phyloP scores from a whole-genome alignment of 2,888 invertebrate species.

The Phengaris alcon region DNA sequence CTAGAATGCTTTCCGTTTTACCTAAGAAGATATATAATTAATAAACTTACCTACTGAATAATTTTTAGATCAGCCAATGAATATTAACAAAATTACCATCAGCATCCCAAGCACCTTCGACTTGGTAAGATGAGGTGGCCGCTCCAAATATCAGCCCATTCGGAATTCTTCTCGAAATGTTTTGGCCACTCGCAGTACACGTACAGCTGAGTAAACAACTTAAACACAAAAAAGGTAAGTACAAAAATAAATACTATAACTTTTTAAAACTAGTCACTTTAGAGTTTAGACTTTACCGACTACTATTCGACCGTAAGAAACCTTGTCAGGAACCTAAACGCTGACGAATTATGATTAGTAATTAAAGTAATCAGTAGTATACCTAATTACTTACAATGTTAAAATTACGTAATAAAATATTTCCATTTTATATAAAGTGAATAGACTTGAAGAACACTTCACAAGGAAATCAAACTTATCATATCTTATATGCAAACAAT shows the following conservation, averaged over 20 bases:
- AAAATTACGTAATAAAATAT: background rate
- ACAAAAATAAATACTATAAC: too few relatives aligned
- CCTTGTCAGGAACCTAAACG: too few relatives aligned
- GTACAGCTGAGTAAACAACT: background rate
- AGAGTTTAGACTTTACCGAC: too few relatives aligned
- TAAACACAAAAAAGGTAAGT: background rate
- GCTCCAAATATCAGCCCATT: conserved; percentile 47
- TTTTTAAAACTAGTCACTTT: too few relatives aligned
- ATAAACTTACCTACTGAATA: background rate
- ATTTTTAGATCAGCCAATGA: background rate
- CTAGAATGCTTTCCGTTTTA: conserved; percentile 17
- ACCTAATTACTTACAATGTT: background rate
- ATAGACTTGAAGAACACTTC: conserved; percentile 7
- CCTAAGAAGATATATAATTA: background rate
- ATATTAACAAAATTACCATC: conserved; percentile 52
- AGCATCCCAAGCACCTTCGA: conserved; percentile 72
- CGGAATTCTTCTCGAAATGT: conserved; percentile 40
- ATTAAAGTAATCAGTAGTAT: background rate
- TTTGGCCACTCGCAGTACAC: background rate
- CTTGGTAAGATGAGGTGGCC: conserved; percentile 64
- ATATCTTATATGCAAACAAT: background rate
- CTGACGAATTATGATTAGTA: too few relatives aligned
- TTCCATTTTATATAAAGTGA: background rate
- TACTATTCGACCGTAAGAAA: too few relatives aligned
- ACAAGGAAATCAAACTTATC: background rate